Percentiles rank a stretch among this genome's conserved stretches.
Conservation (phyloP, 2,113 vertebrate genomes). For the Gracilinanus agilis region DNA sequence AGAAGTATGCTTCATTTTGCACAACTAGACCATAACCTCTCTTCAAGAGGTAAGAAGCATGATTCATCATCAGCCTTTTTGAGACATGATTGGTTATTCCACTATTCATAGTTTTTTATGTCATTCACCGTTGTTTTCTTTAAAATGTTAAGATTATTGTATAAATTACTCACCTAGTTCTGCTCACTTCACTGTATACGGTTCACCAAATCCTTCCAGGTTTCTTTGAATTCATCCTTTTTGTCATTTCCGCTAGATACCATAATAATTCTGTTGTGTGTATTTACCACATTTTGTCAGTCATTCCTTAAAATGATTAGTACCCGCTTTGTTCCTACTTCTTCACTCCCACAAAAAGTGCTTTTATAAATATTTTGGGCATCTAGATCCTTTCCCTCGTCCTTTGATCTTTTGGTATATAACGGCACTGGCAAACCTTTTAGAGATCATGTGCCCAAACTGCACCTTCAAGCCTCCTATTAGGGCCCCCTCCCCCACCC, state of each 20-base stretch:
- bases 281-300: background rate
- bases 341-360: background rate
- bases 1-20: background rate
- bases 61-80: background rate
- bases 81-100: background rate
- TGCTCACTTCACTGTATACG: background rate
- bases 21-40: background rate
- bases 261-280: background rate
- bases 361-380: background rate
- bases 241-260: background rate
- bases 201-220: background rate
- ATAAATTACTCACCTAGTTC: background rate
- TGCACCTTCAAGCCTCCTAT: too few relatives aligned
- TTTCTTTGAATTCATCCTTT: background rate
- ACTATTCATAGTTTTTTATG: background rate
- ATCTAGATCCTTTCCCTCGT: too few relatives aligned
- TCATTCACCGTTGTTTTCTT: background rate
- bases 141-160: background rate
- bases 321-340: background rate
- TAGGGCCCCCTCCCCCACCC: too few relatives aligned
- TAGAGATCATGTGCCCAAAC: too few relatives aligned
- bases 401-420: too few relatives aligned
- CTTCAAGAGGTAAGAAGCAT: background rate
- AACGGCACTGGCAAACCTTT: too few relatives aligned
- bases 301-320: background rate